Evolutionary conservation across 2,113 vertebrate species (phyloP).

Genomic region (Brachyistius frenatus): DNA sequence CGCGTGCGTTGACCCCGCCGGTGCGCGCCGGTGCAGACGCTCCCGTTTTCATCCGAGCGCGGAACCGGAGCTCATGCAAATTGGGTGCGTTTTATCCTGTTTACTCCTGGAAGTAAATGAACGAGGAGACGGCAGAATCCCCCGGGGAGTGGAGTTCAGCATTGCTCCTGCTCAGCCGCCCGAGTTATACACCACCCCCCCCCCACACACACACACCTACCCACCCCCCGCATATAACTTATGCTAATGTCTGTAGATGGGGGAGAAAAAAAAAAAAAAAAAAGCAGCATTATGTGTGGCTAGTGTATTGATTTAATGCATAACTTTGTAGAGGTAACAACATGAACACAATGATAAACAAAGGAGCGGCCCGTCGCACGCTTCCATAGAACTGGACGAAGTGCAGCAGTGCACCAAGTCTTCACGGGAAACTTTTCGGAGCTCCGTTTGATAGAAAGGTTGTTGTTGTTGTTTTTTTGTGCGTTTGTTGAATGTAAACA

Average conservation of each 20-base stretch:
- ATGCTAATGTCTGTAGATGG: conserved; percentile 68
- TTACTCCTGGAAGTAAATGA: conserved; percentile 72
- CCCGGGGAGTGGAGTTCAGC: conserved; percentile 66
- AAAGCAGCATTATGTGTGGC: conserved; percentile 47
- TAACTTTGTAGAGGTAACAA: conserved; percentile 58
- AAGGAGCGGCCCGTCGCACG: conserved; percentile 20
- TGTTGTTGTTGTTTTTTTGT: background rate
- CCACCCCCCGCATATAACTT: conserved; percentile 51
- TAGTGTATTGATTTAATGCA: conserved; percentile 61
- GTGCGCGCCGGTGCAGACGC: conserved; percentile 19
- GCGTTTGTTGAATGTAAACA: too few relatives aligned
- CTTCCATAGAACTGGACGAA: conserved; percentile 60
- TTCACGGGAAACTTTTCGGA: conserved; percentile 41
- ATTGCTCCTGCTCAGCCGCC: conserved; percentile 44
- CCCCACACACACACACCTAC: too few relatives aligned
- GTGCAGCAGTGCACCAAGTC: conserved; percentile 47
- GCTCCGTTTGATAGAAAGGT: background rate
- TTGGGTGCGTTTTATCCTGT: conserved; percentile 76
- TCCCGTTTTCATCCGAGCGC: conserved; percentile 54
- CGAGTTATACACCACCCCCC: conserved; percentile 41
- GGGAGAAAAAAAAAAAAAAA: conserved; percentile 2
- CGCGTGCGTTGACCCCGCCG: conserved; percentile 72
- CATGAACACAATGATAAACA: conserved; percentile 67
- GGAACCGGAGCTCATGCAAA: conserved; percentile 70
- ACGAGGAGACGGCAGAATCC: conserved; percentile 65